Evolutionary conservation across 2,888 invertebrate genomes (phyloP).

Genomic region (Acanthosoma haemorrhoidale): DNA sequence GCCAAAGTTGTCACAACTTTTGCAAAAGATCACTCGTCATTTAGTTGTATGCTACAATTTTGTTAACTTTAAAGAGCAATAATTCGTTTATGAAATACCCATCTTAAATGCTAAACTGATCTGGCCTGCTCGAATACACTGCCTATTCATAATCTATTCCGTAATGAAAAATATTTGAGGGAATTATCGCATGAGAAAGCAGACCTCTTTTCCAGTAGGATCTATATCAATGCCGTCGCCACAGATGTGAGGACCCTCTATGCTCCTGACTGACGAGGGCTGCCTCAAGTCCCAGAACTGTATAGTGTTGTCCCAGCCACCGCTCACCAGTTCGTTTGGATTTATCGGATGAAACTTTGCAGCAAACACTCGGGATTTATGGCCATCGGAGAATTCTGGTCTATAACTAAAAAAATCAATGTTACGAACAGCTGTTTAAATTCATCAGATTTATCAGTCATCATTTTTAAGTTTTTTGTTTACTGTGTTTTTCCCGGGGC

Average conservation of each 20-base stretch:
- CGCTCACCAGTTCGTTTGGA: conserved; percentile 57
- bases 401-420: conserved; percentile 47
- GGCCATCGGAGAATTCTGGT: conserved; percentile 54
- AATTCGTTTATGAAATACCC: no score
- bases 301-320: conserved; percentile 62
- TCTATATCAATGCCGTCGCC: conserved; percentile 64
- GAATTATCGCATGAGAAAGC: neutral
- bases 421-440: no score
- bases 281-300: conserved; percentile 65
- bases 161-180: neutral
- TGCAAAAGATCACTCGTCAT: no score
- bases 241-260: conserved; percentile 58
- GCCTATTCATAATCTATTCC: no score
- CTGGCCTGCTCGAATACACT: no score
- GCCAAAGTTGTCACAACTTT: no score
- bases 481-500: no score
- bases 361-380: conserved; percentile 59
- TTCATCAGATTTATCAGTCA: neutral
- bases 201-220: conserved; percentile 57
- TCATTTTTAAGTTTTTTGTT: neutral
- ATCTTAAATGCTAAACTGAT: no score
- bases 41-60: no score
- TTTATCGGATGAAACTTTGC: conserved; percentile 57
- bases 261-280: conserved; percentile 55
- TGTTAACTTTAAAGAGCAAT: no score